These are phyloP conservation scores for Copidosoma floridanum DNA, from an alignment of 1,140 invertebrate species.

Conservation along the genomic window DNA sequence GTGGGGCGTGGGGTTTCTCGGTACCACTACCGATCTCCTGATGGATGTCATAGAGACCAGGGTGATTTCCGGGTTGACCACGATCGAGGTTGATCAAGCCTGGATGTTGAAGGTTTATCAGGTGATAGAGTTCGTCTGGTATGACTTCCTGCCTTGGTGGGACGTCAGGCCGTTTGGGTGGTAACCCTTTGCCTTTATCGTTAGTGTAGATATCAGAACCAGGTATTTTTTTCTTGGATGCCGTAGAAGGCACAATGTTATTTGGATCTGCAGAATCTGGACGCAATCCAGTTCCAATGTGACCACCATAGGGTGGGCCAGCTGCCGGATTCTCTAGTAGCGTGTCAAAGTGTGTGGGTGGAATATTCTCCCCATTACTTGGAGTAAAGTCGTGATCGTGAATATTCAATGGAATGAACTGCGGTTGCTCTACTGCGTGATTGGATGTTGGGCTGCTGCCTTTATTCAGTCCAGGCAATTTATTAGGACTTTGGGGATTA, in stretches of 20 bases:
- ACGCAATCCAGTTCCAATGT: neutral
- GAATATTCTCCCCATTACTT: constrained; percentile 37
- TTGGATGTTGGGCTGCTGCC: constrained; percentile 3
- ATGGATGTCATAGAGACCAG: constrained; percentile 45
- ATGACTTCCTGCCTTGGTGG: constrained; percentile 34
- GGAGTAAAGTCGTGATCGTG: constrained; percentile 39
- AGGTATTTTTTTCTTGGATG: constrained; percentile 43
- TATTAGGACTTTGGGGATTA: constrained; percentile 25
- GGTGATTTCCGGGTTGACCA: constrained; percentile 36
- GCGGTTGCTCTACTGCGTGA: constrained; percentile 38
- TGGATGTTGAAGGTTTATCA: constrained; percentile 49
- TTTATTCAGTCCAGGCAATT: constrained; percentile 23
- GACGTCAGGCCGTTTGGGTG: neutral
- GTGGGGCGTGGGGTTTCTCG: constrained; percentile 30
- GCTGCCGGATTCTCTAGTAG: constrained; percentile 37
- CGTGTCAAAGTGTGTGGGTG: constrained; percentile 32
- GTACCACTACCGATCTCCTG: constrained; percentile 39
- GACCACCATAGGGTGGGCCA: constrained; percentile 39
- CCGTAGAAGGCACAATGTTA: constrained; percentile 32
- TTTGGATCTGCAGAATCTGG: constrained; percentile 35
- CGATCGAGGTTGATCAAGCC: constrained; percentile 42
- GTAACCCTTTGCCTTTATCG: constrained; percentile 32
- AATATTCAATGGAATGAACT: constrained; percentile 39
- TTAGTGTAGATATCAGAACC: constrained; percentile 30
- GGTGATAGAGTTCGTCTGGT: constrained; percentile 45